Conservation (phyloP, 2,888 invertebrate species). For the Eristalis tenax region DNA sequence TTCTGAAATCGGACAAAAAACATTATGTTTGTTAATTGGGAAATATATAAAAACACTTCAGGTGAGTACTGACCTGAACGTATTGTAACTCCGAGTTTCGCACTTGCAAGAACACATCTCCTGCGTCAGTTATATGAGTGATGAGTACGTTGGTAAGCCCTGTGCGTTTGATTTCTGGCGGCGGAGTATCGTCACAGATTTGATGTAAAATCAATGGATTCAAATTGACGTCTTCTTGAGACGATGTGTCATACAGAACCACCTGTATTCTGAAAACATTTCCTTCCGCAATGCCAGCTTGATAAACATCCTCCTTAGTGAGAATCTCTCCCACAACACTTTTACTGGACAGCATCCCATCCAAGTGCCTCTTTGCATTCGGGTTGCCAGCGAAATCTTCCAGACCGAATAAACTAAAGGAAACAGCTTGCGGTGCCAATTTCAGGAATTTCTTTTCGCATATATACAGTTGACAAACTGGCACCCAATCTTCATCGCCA, state of each 20-base stretch:
- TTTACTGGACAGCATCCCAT: slow-evolving; percentile 82
- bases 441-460: slow-evolving; percentile 85
- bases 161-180: slow-evolving; percentile 77
- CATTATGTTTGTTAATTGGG: neutral
- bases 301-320: slow-evolving; percentile 77
- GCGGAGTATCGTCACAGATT: slow-evolving; percentile 80
- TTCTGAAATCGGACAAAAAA: slow-evolving; percentile 66
- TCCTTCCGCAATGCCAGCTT: slow-evolving; percentile 72
- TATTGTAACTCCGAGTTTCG: slow-evolving; percentile 78
- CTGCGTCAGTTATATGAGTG: slow-evolving; percentile 78
- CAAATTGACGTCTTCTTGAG: slow-evolving; percentile 85
- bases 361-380: slow-evolving; percentile 78
- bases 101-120: slow-evolving; percentile 79
- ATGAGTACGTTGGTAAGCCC: slow-evolving; percentile 78
- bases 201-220: slow-evolving; percentile 84
- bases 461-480: slow-evolving; percentile 83
- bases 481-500: slow-evolving; percentile 86
- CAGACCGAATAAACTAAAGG: slow-evolving; percentile 86
- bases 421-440: slow-evolving; percentile 88
- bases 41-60: neutral
- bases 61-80: slow-evolving; percentile 74
- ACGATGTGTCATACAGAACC: slow-evolving; percentile 86
- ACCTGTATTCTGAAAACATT: slow-evolving; percentile 81
- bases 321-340: slow-evolving; percentile 84
- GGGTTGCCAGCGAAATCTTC: slow-evolving; percentile 84